A percentile compares a stretch with the other conserved stretches of the same genome.
Conservation (phyloP, 2,113 vertebrate species). For the Hyperopisus bebe region DNA sequence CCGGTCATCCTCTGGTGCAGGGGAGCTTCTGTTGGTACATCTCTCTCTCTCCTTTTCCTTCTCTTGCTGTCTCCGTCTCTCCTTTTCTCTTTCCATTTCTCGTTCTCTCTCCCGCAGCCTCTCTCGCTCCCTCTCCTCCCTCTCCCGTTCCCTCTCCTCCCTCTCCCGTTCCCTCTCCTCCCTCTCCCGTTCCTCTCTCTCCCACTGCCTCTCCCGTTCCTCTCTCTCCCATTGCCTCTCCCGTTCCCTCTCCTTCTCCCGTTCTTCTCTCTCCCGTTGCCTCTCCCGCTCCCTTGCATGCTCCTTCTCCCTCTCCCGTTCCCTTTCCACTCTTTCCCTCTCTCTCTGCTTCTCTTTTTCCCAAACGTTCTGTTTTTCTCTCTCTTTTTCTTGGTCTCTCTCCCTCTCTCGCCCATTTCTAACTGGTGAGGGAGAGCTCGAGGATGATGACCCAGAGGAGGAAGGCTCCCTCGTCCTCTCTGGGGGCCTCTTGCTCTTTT, state of each 20-base stretch:
- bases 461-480: conserved; percentile 15
- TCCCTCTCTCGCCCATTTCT: conserved; percentile 22
- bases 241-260: neutral
- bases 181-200: conserved; percentile 6
- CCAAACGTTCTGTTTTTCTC: conserved; percentile 1
- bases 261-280: neutral
- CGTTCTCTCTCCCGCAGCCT: neutral
- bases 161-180: neutral
- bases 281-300: conserved; percentile 10
- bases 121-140: conserved; percentile 16
- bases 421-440: neutral
- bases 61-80: conserved; percentile 7
- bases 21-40: neutral
- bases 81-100: neutral
- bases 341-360: neutral
- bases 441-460: conserved; percentile 6
- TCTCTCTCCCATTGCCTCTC: conserved; percentile 24
- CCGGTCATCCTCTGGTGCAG: conserved; percentile 3
- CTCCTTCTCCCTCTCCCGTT: conserved; percentile 7
- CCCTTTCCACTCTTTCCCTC: neutral
- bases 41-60: neutral
- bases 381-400: conserved; percentile 20
- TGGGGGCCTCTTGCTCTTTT: conserved; percentile 18
- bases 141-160: conserved; percentile 17
- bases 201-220: conserved; percentile 20